Percentiles rank a stretch among this genome's conserved stretches.
Conservation (phyloP, 2,888 invertebrate species). For the Molorchus minor region DNA sequence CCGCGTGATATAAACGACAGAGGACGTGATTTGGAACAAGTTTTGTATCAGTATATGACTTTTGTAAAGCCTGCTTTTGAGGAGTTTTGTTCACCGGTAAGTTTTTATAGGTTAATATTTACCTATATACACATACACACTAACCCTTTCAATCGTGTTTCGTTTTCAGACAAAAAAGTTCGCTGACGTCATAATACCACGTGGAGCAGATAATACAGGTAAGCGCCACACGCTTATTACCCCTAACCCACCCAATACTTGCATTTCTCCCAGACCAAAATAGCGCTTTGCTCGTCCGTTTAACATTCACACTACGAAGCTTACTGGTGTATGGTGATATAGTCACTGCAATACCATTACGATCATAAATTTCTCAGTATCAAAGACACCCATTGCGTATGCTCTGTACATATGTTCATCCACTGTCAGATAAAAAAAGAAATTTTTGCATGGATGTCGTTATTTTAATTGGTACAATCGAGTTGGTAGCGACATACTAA, state of each 20-base stretch:
- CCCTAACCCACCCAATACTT: conserved; percentile 14
- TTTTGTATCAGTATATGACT: conserved; percentile 95
- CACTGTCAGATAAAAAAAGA: neutral
- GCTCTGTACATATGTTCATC: conserved; percentile 4
- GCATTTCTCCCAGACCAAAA: conserved; percentile 12
- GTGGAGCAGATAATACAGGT: conserved; percentile 98
- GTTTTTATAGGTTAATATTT: conserved; percentile 51
- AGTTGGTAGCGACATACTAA: conserved; percentile 4
- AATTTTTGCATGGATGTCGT: conserved; percentile 32
- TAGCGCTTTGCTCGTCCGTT: conserved; percentile 11
- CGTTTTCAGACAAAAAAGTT: conserved; percentile 97
- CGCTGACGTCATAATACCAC: conserved; percentile 98
- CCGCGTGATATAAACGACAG: conserved; percentile 95
- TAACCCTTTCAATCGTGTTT: no score
- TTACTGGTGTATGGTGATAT: conserved; percentile 50
- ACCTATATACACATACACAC: no score
- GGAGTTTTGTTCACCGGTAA: conserved; percentile 96
- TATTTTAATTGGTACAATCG: conserved; percentile 23
- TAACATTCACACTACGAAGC: conserved; percentile 18
- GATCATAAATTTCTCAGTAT: conserved; percentile 7
- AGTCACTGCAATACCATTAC: conserved; percentile 55
- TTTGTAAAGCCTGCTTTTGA: conserved; percentile 99
- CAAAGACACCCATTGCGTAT: conserved; percentile 7
- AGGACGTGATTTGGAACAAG: conserved; percentile 92
- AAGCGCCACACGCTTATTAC: conserved; percentile 60